phyloP scores from a whole-genome alignment of 2,888 invertebrate genomes.

The Agrotis segetum region DNA sequence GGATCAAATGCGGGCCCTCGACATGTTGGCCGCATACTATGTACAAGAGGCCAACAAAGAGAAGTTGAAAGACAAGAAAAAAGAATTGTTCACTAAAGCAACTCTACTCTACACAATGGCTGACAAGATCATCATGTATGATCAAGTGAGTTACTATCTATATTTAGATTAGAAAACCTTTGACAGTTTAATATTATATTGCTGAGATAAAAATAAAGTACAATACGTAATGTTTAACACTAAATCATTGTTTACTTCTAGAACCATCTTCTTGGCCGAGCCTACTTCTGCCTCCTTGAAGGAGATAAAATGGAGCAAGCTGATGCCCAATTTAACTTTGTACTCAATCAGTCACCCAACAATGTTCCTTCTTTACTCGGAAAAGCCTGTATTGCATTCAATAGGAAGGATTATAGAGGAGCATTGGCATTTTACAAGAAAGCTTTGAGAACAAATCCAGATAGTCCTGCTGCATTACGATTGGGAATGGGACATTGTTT shows the following conservation, averaged over 20 bases:
- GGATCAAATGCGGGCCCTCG: slow-evolving; percentile 99
- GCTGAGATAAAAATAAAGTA: too few relatives aligned
- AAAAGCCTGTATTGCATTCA: slow-evolving; percentile 99
- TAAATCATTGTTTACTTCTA: slow-evolving; percentile 72
- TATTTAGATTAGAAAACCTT: neutral
- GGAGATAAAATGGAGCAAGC: slow-evolving; percentile 99
- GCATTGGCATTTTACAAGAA: slow-evolving; percentile 99
- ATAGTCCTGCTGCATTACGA: slow-evolving; percentile 98
- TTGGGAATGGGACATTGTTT: slow-evolving; percentile 99
- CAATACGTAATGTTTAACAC: too few relatives aligned
- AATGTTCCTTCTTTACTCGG: slow-evolving; percentile 99
- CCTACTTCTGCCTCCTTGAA: slow-evolving; percentile 99
- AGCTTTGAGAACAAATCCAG: slow-evolving; percentile 98
- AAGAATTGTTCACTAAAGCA: slow-evolving; percentile 98
- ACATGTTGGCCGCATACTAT: slow-evolving; percentile 99
- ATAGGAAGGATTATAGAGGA: slow-evolving; percentile 98
- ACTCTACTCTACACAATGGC: slow-evolving; percentile 99
- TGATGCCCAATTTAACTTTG: slow-evolving; percentile 99
- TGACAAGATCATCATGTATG: slow-evolving; percentile 99
- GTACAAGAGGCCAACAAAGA: slow-evolving; percentile 99
- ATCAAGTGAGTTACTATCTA: slow-evolving; percentile 93
- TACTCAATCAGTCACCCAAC: slow-evolving; percentile 98
- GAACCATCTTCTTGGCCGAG: slow-evolving; percentile 99
- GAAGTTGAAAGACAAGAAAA: slow-evolving; percentile 98
- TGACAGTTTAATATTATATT: neutral